Percentiles rank a stretch among this genome's conserved stretches.
phyloP scores from a whole-genome alignment of 2,113 vertebrate species.

The Emydura subglobosa region DNA sequence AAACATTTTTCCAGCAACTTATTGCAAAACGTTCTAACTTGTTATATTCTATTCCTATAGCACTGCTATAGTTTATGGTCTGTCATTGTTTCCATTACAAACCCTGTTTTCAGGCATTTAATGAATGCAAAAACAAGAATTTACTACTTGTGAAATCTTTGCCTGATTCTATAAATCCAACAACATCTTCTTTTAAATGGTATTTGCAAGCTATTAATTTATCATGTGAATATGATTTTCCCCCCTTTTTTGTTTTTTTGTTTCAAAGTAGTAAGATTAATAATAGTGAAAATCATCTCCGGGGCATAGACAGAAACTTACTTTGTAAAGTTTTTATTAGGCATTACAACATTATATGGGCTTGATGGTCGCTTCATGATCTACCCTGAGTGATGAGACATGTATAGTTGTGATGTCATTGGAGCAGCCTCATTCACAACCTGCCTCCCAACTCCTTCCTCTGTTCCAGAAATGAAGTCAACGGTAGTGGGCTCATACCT shows the following conservation, averaged over 20 bases:
- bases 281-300: not conserved
- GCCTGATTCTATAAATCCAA: not conserved
- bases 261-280: not conserved
- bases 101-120: not conserved
- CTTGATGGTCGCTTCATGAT: not conserved
- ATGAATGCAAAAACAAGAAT: not conserved
- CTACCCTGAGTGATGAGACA: not conserved
- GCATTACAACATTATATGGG: not conserved
- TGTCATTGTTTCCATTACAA: conserved; percentile 23
- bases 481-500: not conserved
- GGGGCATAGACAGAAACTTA: not conserved
- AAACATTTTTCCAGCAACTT: not conserved
- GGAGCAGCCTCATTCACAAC: not conserved
- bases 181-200: not conserved
- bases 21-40: not conserved
- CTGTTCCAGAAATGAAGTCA: not conserved
- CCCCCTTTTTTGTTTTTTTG: not conserved
- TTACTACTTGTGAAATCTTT: not conserved
- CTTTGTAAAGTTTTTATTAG: not conserved
- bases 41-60: not conserved
- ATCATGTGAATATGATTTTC: not conserved
- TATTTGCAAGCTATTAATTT: not conserved
- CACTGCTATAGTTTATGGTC: not conserved
- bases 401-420: not conserved
- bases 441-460: not conserved